phyloP scores from a whole-genome alignment of 2,797 vertebrate species.

The Caiman crocodilus region DNA sequence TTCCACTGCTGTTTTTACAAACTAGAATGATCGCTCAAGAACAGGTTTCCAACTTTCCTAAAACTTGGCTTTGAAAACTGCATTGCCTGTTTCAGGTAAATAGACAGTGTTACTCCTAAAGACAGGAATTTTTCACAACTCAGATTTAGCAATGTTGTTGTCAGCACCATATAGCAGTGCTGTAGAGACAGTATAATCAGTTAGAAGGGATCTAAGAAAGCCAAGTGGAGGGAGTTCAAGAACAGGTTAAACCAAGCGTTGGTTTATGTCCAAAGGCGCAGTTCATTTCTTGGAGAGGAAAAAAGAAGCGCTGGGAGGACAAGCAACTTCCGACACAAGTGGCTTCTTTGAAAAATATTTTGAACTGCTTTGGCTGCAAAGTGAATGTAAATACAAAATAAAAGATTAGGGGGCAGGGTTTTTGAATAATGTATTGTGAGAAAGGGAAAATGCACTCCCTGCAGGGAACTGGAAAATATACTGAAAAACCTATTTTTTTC shows the following conservation, averaged over 20 bases:
- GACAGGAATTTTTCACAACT: background rate
- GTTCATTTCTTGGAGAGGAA: background rate
- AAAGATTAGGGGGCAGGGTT: background rate
- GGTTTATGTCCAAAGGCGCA: background rate
- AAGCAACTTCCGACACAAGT: background rate
- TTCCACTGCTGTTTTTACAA: background rate
- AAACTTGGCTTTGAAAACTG: background rate
- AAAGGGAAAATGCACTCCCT: background rate
- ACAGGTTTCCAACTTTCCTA: background rate
- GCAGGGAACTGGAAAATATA: background rate
- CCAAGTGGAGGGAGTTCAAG: background rate
- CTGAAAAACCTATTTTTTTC: background rate
- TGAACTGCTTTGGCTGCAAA: background rate
- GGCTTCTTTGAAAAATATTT: background rate
- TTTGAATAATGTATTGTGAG: background rate
- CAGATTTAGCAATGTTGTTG: conserved; percentile 29
- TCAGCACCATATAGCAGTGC: conserved; percentile 76
- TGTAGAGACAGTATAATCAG: conserved; percentile 20
- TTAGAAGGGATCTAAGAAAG: background rate
- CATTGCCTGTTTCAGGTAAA: no score
- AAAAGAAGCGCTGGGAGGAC: background rate
- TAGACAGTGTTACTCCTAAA: background rate
- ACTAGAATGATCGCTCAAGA: background rate
- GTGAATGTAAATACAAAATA: background rate
- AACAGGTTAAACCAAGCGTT: background rate